phyloP scores from a whole-genome alignment of 2,113 vertebrate species.

The Nansenia antarctica region DNA sequence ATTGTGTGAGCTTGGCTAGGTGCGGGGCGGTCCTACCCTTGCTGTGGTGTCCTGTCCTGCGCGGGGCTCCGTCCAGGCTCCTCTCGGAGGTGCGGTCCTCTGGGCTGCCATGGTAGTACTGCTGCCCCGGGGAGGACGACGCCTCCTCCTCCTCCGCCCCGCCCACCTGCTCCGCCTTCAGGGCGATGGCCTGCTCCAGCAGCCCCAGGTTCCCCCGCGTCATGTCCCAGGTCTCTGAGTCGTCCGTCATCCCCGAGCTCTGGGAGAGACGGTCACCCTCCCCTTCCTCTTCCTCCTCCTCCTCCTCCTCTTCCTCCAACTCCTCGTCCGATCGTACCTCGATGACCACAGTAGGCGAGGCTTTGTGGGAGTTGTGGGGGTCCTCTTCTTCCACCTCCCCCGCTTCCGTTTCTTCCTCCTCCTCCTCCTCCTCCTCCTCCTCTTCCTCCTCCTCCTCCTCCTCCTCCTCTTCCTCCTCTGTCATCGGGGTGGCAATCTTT shows the following conservation, averaged over 20 bases:
- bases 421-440: conserved; percentile 71
- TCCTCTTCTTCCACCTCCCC: conserved; percentile 65
- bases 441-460: no score
- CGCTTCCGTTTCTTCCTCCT: conserved; percentile 53
- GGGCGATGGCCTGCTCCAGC: conserved; percentile 95
- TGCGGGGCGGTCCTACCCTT: conserved; percentile 80
- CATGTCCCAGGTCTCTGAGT: conserved; percentile 95
- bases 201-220: conserved; percentile 94
- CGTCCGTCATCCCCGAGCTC: conserved; percentile 85
- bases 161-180: conserved; percentile 92
- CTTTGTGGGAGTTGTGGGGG: conserved; percentile 72
- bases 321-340: conserved; percentile 77
- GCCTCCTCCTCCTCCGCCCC: conserved; percentile 76
- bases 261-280: conserved; percentile 84
- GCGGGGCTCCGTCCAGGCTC: conserved; percentile 66
- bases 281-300: conserved; percentile 78
- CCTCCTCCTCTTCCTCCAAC: conserved; percentile 61
- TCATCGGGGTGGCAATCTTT: conserved; percentile 1
- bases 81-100: conserved; percentile 74
- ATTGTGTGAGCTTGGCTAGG: no score
- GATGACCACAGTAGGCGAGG: conserved; percentile 78
- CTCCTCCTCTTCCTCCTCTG: conserved; percentile 57
- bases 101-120: conserved; percentile 73
- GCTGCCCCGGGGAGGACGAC: conserved; percentile 76
- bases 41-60: conserved; percentile 80